Evolutionary conservation across 1,140 invertebrate genomes (phyloP), one percentile per base, ranked within the genome.

Genomic region (Globodera rostochiensis): DNA sequence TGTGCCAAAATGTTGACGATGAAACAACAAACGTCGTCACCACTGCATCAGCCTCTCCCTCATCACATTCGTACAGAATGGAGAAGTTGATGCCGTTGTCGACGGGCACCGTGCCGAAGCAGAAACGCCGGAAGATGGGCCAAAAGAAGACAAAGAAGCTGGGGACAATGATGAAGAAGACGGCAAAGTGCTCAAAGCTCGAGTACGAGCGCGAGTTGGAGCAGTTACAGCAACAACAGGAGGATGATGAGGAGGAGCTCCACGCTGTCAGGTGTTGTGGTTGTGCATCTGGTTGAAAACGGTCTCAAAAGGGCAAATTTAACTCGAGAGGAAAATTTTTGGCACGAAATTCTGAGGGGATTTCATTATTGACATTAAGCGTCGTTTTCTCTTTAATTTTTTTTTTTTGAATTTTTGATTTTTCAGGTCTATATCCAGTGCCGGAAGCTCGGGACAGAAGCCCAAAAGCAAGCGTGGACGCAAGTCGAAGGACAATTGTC

Each of bases 401-500:
- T 25, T 25, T 25, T 25, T 25, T n/a, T n/a, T n/a, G n/a, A 25
- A 25, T 25, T 25, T 25, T 25, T 25, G 36, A 36, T 36, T 36
- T 36, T 36, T 36, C 36, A 36, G 36, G 36, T 36, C 36, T 3
- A 36, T 36, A 36, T 36, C 36, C 36, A 36, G 3, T 36, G 36
- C 0, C 36, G 83, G 36, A 77, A 85, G 11, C 15, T 80, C 47
- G 66, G 47, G 53, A 46, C 13, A n/a, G 60, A 78, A 66, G 46
- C 8, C 19, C 15, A 75, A 70, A 67, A 36, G 76, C 19, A 78
- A 78, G 47, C 83, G 88, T 47, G 87, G 88, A 15, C 87, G 88
- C 36, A 87, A 88, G 78, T 86, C 84, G 4, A 88, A 89, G 74
- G 88, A 89, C 80, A 86, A 89, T 46, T 85, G 76, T 78, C 6